Percentiles rank a stretch among this genome's conserved stretches.
Evolutionary conservation across 2,113 vertebrate species (phyloP).

Genomic region (Miniopterus natalensis): DNA sequence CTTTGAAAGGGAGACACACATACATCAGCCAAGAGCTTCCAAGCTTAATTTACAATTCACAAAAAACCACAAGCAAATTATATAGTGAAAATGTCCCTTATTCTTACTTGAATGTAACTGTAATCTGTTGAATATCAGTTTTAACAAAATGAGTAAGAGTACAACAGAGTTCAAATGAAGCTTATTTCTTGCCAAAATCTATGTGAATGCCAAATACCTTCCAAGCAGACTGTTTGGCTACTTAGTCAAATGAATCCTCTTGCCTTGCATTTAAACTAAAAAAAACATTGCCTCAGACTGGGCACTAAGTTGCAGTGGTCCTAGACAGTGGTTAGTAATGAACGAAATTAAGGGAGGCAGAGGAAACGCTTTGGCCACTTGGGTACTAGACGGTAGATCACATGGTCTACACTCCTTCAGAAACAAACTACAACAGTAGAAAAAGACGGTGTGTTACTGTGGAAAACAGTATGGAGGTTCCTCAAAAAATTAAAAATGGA

Average conservation of each 20-base stretch:
- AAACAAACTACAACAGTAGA: background rate
- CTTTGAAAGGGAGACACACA: conserved; percentile 63
- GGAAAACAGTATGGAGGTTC: too few relatives aligned
- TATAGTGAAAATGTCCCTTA: conserved; percentile 64
- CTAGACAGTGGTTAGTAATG: background rate
- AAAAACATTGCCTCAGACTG: background rate
- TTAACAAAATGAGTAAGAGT: conserved; percentile 77
- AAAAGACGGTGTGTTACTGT: background rate
- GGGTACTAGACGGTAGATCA: background rate
- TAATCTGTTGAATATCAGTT: conserved; percentile 70
- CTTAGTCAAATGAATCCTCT: conserved; percentile 27
- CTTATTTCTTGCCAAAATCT: conserved; percentile 74
- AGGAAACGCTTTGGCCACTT: background rate
- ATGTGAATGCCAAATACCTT: conserved; percentile 67
- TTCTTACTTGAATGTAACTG: conserved; percentile 57
- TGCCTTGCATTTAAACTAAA: background rate
- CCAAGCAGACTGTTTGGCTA: conserved; percentile 30
- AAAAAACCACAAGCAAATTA: conserved; percentile 77
- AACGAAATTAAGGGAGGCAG: background rate
- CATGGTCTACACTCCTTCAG: background rate
- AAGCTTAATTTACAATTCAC: conserved; percentile 75
- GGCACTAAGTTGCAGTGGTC: background rate
- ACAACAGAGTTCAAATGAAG: conserved; percentile 65
- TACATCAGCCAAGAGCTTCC: conserved; percentile 71
- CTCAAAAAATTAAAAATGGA: too few relatives aligned